Percentiles rank a stretch among this genome's conserved stretches.
phyloP scores from a whole-genome alignment of 2,113 vertebrate genomes.

The Pavo muticus region DNA sequence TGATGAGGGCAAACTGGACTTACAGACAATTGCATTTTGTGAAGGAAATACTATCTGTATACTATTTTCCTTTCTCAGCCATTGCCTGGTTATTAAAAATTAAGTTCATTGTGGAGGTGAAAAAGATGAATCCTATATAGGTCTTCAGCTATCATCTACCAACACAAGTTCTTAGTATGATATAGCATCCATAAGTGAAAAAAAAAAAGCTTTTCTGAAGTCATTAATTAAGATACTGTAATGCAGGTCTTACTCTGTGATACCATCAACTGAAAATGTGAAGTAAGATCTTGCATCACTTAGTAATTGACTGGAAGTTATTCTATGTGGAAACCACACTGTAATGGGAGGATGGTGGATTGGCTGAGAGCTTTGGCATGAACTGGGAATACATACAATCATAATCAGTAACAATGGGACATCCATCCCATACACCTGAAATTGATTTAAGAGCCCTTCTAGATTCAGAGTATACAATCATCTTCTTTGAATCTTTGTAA shows the following conservation, averaged over 20 bases:
- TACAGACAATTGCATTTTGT: neutral
- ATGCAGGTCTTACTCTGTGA: neutral
- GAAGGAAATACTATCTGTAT: neutral
- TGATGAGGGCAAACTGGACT: neutral
- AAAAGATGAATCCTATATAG: neutral
- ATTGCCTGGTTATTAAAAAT: neutral
- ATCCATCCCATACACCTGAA: neutral
- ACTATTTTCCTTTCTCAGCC: neutral
- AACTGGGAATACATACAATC: neutral
- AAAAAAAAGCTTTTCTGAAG: neutral
- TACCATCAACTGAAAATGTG: neutral
- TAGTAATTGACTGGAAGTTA: neutral
- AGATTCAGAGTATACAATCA: neutral
- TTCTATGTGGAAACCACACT: neutral
- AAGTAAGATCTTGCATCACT: neutral
- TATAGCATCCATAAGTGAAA: neutral
- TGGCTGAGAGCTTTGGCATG: neutral
- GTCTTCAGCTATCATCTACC: neutral
- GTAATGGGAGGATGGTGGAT: neutral
- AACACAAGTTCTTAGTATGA: neutral
- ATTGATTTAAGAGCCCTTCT: neutral
- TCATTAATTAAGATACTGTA: neutral
- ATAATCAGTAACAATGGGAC: neutral
- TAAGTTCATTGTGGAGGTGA: neutral
- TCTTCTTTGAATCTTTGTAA: neutral